Percentiles rank a stretch among this genome's conserved stretches.
phyloP scores from a whole-genome alignment of 2,113 vertebrate species.

The Menura novaehollandiae region DNA sequence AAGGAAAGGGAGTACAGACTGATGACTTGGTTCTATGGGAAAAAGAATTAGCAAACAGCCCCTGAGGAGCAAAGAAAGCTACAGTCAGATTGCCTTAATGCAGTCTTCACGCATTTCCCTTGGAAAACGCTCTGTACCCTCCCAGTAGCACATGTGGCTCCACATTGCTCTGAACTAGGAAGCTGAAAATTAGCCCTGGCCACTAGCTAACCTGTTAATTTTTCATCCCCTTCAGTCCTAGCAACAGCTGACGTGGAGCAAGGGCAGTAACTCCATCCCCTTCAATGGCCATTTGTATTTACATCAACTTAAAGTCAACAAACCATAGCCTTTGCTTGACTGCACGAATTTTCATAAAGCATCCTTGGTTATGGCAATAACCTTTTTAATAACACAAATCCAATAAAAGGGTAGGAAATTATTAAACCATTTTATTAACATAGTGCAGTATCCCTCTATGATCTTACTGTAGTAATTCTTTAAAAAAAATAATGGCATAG shows the following conservation, averaged over 20 bases:
- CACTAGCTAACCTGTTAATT: background rate
- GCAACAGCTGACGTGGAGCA: background rate
- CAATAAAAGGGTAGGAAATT: background rate
- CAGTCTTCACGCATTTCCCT: background rate
- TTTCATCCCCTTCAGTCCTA: background rate
- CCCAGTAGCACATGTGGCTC: background rate
- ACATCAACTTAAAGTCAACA: background rate
- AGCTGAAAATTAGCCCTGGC: background rate
- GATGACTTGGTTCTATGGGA: background rate
- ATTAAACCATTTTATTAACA: background rate
- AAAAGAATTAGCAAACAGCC: background rate
- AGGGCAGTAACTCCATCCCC: background rate
- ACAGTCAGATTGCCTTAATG: background rate
- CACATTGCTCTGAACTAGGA: background rate
- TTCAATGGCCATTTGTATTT: background rate
- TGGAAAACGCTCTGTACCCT: background rate
- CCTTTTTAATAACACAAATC: background rate
- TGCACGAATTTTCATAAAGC: background rate
- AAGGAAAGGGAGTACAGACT: background rate
- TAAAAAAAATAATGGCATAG: background rate
- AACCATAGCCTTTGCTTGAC: background rate
- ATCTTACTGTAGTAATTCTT: background rate
- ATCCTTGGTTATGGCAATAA: background rate
- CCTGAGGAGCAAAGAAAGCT: background rate
- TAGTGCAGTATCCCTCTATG: background rate